A percentile compares a stretch with the other conserved stretches of the same genome.
Evolutionary conservation across 1,140 invertebrate genomes (phyloP).

Genomic region (Penaeus japonicus): DNA sequence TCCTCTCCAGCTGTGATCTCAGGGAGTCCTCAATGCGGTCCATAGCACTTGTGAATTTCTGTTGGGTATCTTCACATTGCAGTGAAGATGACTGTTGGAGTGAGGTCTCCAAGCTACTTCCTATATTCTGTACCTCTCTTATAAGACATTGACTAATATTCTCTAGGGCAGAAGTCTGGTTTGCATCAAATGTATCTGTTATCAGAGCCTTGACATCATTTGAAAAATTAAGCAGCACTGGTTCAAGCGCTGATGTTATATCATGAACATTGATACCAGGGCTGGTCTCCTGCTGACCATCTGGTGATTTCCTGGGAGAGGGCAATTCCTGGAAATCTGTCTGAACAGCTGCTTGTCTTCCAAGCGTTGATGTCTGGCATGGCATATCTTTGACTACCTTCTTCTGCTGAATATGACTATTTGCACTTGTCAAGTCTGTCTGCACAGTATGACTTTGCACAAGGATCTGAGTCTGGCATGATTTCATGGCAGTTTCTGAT

Average conservation of each 20-base stretch:
- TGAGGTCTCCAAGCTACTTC: background rate
- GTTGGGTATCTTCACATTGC: background rate
- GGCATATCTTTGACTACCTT: slow-evolving; percentile 13
- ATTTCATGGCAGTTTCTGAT: slow-evolving; percentile 15
- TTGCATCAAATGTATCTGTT: background rate
- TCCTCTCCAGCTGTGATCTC: slow-evolving; percentile 10
- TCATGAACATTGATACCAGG: background rate
- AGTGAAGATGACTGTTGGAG: slow-evolving; percentile 1
- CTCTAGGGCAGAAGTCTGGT: slow-evolving; percentile 17
- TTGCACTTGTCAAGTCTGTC: background rate
- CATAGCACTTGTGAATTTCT: background rate
- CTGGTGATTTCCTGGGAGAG: no score
- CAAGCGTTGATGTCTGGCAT: background rate
- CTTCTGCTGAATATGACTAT: background rate
- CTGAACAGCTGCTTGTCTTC: slow-evolving; percentile 22
- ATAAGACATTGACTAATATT: slow-evolving; percentile 7
- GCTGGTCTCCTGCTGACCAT: background rate
- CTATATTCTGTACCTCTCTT: background rate
- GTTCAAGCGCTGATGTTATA: background rate
- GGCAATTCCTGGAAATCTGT: slow-evolving; percentile 2
- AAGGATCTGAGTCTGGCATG: slow-evolving; percentile 16
- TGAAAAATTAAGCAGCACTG: slow-evolving; percentile 16
- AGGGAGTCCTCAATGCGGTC: background rate
- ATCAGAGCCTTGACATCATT: slow-evolving; percentile 23
- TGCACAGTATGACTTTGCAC: background rate